These are phyloP conservation scores for Haemorhous mexicanus DNA, from an alignment of 2,113 vertebrate species.

Conservation along the genomic window DNA sequence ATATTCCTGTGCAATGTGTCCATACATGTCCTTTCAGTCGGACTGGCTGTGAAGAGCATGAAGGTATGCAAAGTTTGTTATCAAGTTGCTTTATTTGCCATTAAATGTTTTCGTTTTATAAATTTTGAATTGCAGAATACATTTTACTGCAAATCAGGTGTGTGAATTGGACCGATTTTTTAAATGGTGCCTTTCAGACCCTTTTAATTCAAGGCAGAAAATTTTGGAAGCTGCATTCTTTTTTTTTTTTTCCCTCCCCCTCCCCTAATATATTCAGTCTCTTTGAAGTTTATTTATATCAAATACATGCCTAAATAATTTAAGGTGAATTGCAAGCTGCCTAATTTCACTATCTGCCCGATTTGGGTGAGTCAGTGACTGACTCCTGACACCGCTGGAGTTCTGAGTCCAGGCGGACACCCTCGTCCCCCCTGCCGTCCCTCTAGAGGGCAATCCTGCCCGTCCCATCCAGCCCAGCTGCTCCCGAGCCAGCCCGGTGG, in stretches of 20 bases:
- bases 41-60: neutral
- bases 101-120: neutral
- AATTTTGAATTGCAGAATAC: neutral
- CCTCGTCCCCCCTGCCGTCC: neutral
- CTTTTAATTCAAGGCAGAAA: neutral
- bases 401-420: neutral
- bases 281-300: constrained; percentile 38
- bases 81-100: neutral
- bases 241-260: rapidly evolving
- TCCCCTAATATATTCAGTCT: neutral
- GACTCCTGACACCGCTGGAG: neutral
- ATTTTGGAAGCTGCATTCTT: neutral
- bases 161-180: neutral
- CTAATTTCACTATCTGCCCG: neutral
- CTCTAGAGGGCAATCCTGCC: neutral
- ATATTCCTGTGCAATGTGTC: neutral
- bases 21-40: neutral
- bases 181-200: neutral
- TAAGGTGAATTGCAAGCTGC: neutral
- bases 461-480: neutral
- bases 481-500: neutral
- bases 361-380: neutral
- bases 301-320: neutral
- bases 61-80: neutral
- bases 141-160: neutral